Percentiles rank a stretch among this genome's conserved stretches.
These are phyloP conservation scores for Hyperoplus immaculatus DNA, from an alignment of 2,797 vertebrate genomes.

Conservation along the genomic window DNA sequence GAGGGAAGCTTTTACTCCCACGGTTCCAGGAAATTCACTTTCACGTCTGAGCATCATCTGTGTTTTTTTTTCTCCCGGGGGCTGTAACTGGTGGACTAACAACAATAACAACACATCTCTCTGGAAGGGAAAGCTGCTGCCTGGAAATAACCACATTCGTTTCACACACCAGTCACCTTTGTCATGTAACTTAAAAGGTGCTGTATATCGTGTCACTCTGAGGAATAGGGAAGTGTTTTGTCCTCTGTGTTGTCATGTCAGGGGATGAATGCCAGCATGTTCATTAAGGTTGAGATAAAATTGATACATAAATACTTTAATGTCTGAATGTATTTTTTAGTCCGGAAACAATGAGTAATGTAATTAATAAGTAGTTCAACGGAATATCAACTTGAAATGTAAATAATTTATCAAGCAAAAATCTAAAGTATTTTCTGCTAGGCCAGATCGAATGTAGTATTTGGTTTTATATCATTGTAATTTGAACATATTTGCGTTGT, in stretches of 20 bases:
- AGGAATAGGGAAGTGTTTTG: slow-evolving; percentile 12
- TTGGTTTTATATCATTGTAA: background rate
- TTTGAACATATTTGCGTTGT: background rate
- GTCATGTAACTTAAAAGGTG: slow-evolving; percentile 53
- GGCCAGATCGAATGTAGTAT: background rate
- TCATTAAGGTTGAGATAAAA: background rate
- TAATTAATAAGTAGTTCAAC: background rate
- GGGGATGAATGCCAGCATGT: background rate
- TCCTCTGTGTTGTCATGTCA: slow-evolving; percentile 21
- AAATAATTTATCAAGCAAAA: background rate
- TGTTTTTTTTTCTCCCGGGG: slow-evolving; percentile 72
- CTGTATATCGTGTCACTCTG: slow-evolving; percentile 25
- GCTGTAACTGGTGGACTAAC: slow-evolving; percentile 67
- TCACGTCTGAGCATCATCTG: slow-evolving; percentile 66
- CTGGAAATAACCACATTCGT: slow-evolving; percentile 45
- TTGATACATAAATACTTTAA: background rate
- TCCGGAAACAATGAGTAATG: background rate
- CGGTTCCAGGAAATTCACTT: slow-evolving; percentile 70
- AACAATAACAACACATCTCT: slow-evolving; percentile 73
- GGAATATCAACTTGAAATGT: background rate
- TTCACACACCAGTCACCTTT: slow-evolving; percentile 59
- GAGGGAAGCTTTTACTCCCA: slow-evolving; percentile 64
- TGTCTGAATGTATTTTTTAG: background rate
- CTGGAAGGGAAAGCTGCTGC: slow-evolving; percentile 53
- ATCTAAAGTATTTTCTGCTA: background rate